Evolutionary conservation across 2,888 invertebrate genomes (phyloP).

Genomic region (Caenorhabditis sp.): DNA sequence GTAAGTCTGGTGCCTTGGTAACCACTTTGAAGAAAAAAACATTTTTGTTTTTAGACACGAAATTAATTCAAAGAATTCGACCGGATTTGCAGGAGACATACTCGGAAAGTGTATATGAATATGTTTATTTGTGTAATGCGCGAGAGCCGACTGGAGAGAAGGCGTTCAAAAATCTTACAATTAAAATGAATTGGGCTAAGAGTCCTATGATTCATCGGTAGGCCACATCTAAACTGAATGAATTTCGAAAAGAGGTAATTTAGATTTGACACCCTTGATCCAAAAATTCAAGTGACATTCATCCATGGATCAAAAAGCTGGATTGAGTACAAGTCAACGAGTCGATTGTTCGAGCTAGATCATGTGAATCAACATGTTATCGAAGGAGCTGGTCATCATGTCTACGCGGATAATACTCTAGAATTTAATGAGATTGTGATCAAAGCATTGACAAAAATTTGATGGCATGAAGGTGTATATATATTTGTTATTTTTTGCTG

Average conservation of each 20-base stretch:
- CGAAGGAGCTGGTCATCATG: slow-evolving; percentile 89
- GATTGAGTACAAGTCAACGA: slow-evolving; percentile 76
- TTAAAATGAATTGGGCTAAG: slow-evolving; percentile 91
- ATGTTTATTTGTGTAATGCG: slow-evolving; percentile 93
- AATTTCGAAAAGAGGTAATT: too few species aligned
- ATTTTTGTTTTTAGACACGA: slow-evolving; percentile 83
- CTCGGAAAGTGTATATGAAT: slow-evolving; percentile 76
- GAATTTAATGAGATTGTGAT: slow-evolving; percentile 83
- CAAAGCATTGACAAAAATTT: too few species aligned
- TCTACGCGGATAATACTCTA: slow-evolving; percentile 89
- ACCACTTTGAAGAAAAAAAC: too few species aligned
- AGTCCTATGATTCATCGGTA: slow-evolving; percentile 77
- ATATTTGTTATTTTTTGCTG: too few species aligned
- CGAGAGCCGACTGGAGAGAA: slow-evolving; percentile 90
- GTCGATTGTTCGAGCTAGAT: slow-evolving; percentile 9
- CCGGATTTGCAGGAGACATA: slow-evolving; percentile 89
- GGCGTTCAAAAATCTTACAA: slow-evolving; percentile 88
- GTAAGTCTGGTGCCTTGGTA: slow-evolving; percentile 71
- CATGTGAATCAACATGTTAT: slow-evolving; percentile 75
- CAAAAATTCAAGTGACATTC: too few species aligned
- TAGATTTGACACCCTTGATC: too few species aligned
- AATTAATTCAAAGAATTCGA: slow-evolving; percentile 84
- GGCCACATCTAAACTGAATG: slow-evolving; percentile 53
- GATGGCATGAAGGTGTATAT: too few species aligned
- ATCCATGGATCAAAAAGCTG: slow-evolving; percentile 89